A percentile compares a stretch with the other conserved stretches of the same genome.
These are phyloP conservation scores for Gila orcuttii DNA, from an alignment of 2,113 vertebrate genomes.

Conservation along the genomic window DNA sequence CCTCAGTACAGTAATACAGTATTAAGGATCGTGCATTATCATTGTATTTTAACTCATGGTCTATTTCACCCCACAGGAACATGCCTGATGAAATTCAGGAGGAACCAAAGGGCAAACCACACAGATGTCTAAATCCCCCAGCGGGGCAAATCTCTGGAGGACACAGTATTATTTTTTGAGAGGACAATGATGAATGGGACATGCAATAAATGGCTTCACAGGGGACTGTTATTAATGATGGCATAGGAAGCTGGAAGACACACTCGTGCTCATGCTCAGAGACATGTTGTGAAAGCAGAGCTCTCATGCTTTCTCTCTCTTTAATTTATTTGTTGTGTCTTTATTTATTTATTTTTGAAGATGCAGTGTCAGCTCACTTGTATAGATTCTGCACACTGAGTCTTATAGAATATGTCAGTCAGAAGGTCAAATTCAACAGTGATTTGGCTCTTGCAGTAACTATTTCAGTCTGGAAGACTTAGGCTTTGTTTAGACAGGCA, in stretches of 20 bases:
- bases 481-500: not conserved
- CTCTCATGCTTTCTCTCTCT: conserved; percentile 31
- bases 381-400: conserved; percentile 69
- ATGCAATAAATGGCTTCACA: conserved; percentile 67
- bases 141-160: conserved; percentile 65
- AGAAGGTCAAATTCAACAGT: conserved; percentile 61
- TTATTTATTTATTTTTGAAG: conserved; percentile 61
- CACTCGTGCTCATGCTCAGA: conserved; percentile 56
- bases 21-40: conserved; percentile 57
- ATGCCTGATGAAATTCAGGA: conserved; percentile 53
- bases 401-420: conserved; percentile 66
- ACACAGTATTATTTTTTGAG: conserved; percentile 65
- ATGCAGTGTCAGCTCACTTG: conserved; percentile 71
- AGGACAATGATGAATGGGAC: conserved; percentile 73
- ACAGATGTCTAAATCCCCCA: conserved; percentile 66
- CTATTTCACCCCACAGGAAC: conserved; percentile 57
- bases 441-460: conserved; percentile 62
- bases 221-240: conserved; percentile 69
- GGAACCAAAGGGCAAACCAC: conserved; percentile 66
- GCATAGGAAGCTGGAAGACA: conserved; percentile 60
- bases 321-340: conserved; percentile 50
- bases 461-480: not conserved
- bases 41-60: conserved; percentile 62
- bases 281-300: conserved; percentile 48
- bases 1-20: not conserved